Base-by-base conservation (phyloP, 2,113 vertebrate genomes). In the Clarias macrocephalus region DNA sequence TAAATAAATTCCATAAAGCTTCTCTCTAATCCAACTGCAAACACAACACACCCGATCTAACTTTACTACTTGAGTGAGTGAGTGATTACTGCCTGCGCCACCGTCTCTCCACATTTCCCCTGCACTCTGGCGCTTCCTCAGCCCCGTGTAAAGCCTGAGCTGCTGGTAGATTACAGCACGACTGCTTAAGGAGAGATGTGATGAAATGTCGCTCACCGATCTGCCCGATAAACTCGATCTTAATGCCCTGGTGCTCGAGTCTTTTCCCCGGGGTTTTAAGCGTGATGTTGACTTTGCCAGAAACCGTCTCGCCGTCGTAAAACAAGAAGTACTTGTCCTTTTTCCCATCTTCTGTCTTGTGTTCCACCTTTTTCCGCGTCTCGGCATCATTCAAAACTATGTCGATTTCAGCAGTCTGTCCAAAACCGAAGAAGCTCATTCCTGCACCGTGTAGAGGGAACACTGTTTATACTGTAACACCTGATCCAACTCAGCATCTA, bases 361-460 rank as follows among this genome's bases (percentile, higher is more conserved):
- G 98, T 89, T 99, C 98, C 33, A 95, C 98, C 90, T 97, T 97
- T 90, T 98, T 97, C 92, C 98, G 95, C 91, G 96, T 99, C 90
- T 99, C 98, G 0, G 96, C 97, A 83, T 99, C 98, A 90, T 95
- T 98, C 88, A 99, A 92, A 88, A 98, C 94, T 86, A 99, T 96
- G 88, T 99, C 98, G 62, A 99, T 95, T 90, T 99, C 98, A 77
- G 97, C 97, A 91, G 95, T 98, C 94, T 98, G 98, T 86, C 98
- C 98, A 88, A 99, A 99, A 92, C 97, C 97, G 89, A 99, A 99
- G 95, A 99, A 99, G 94, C 96, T 99, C 98, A 99, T 99, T 54
- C 85, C 89, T 82, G 85, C 66, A 57, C 65, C 63, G 79, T 87
- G 84, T 84, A 66, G 59, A 85, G 76, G 73, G 28, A 79, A 85